Conservation (phyloP, 2,113 vertebrate genomes). For the Mormyrus iriodes region DNA sequence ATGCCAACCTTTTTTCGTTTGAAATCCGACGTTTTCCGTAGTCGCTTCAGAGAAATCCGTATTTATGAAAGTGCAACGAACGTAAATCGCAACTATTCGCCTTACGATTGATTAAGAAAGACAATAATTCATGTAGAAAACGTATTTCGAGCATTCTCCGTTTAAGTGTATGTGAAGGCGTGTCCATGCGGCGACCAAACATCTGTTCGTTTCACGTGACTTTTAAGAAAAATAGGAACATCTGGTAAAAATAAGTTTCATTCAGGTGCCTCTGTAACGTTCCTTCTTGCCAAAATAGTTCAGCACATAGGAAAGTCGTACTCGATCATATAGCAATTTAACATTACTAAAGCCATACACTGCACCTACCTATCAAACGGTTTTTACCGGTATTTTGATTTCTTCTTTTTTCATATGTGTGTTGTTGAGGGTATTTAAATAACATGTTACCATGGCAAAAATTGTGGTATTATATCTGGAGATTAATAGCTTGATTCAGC, state of each 20-base stretch:
- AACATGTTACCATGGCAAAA: background rate
- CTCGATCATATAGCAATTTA: background rate
- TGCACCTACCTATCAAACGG: background rate
- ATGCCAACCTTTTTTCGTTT: slow-evolving; percentile 60
- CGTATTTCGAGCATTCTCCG: slow-evolving; percentile 27
- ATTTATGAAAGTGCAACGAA: slow-evolving; percentile 26
- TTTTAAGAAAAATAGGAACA: slow-evolving; percentile 47
- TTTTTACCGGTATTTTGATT: background rate
- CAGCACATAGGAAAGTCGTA: slow-evolving; percentile 1
- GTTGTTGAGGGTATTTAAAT: background rate
- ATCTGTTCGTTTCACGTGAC: slow-evolving; percentile 49
- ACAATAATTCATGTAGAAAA: slow-evolving; percentile 19
- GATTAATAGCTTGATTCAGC: too few relatives aligned
- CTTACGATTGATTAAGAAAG: slow-evolving; percentile 22
- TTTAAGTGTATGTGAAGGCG: slow-evolving; percentile 35
- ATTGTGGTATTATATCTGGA: background rate
- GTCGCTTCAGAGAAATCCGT: slow-evolving; percentile 36
- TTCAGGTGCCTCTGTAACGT: slow-evolving; percentile 39
- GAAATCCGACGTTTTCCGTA: slow-evolving; percentile 56
- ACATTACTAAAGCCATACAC: background rate
- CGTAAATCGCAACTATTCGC: background rate
- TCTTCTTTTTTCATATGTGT: background rate
- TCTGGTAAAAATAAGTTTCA: slow-evolving; percentile 51
- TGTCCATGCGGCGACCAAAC: slow-evolving; percentile 36
- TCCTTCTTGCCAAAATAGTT: background rate